Percentiles rank a stretch among this genome's conserved stretches.
Evolutionary conservation across 2,113 vertebrate genomes (phyloP).

Genomic region (Pardalotus punctatus): DNA sequence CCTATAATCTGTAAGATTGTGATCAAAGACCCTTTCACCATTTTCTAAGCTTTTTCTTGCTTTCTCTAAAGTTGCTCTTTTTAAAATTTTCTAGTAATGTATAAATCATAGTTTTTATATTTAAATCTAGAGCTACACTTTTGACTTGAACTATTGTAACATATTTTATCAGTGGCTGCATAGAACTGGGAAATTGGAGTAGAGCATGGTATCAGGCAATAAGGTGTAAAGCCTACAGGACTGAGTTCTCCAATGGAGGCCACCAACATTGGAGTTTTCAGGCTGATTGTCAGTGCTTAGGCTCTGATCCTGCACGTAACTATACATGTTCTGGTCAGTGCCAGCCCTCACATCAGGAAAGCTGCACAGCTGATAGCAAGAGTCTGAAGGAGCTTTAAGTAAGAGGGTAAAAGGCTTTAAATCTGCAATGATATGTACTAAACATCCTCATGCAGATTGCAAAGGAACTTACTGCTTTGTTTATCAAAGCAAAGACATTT

Average conservation of each 20-base stretch:
- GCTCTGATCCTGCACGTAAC: neutral
- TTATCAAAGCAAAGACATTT: conserved; percentile 46
- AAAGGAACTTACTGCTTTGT: conserved; percentile 48
- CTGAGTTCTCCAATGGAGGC: neutral
- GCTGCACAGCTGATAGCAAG: neutral
- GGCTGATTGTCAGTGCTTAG: neutral
- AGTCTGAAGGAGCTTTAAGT: conserved; percentile 6
- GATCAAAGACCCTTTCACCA: conserved; percentile 27
- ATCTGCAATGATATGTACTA: conserved; percentile 34
- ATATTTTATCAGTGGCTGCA: conserved; percentile 33
- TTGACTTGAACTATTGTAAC: conserved; percentile 63
- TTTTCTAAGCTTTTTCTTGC: conserved; percentile 73
- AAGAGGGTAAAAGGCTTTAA: conserved; percentile 63
- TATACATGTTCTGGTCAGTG: neutral
- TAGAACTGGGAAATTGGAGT: neutral
- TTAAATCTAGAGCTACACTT: conserved; percentile 72
- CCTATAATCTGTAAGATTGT: conserved; percentile 7
- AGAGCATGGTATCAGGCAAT: neutral
- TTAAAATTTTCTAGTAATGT: conserved; percentile 76
- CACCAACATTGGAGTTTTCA: neutral
- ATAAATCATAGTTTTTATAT: conserved; percentile 79
- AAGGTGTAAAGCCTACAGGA: neutral
- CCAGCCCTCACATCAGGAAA: neutral
- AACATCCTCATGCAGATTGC: conserved; percentile 24
- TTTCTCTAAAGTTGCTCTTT: conserved; percentile 68